Base-by-base conservation (phyloP, 1,140 invertebrate species). In the Pogonognathellus flavescens region DNA sequence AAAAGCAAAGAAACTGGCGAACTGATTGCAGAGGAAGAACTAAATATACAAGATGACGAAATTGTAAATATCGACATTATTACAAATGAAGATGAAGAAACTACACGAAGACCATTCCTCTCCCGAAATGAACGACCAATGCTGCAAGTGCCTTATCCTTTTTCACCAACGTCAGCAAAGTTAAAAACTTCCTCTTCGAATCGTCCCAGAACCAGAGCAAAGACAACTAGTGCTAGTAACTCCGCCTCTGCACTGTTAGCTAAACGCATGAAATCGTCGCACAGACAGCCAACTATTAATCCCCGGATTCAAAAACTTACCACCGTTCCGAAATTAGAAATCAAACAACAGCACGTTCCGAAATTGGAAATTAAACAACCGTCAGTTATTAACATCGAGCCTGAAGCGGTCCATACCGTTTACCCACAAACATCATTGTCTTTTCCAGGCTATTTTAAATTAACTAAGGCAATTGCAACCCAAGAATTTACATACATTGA, bases 361-460 rank as follows among this genome's bases (percentile, higher is more conserved):
- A 76, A 14, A 14, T 18, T 50, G 2, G 41, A 76, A 50, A 49
- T 14, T 50, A 72, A 72, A 72, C 11, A 72, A 72, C 31, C 41
- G 8, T 16, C 70, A 20, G 6, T 16, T 20, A 4, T 14, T 8
- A n/a, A n/a, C 9, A n/a, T 49, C 11, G 13, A 31, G 4, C 70
- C 70, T n/a, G 14, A 41, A 18, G 25, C 49, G 6, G 41, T 76
- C n/a, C 70, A 18, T 16, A 16, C 16, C 41, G 70, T 76, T 14
- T 76, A n/a, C 49, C 70, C 70, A 49, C 6, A n/a, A n/a, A n/a
- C n/a, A n/a, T n/a, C 70, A 41, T 50, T 76, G 13, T 49, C 66
- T 8, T 11, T 49, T 7, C 16, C 70, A 6, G 4, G 11, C 6
- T n/a, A 49, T 11, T 76, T 49, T 14, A 25, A 49, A n/a, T 50